Percentiles rank a stretch among this genome's conserved stretches.
These are phyloP conservation scores for Megamerina dolium DNA, from an alignment of 2,888 invertebrate species.

Conservation along the genomic window DNA sequence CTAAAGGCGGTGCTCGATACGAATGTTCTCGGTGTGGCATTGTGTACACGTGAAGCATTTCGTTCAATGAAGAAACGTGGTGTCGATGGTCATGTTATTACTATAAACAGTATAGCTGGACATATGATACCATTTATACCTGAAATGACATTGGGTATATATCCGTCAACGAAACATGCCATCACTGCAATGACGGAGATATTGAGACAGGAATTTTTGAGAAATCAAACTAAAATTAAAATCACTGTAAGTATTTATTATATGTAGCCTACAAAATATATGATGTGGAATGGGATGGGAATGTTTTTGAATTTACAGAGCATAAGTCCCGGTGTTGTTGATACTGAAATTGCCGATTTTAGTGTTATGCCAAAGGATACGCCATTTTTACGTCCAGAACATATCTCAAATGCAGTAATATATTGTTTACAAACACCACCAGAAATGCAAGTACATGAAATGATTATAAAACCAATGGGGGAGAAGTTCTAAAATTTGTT, in stretches of 20 bases:
- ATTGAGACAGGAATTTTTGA: slow-evolving; percentile 41
- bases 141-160: slow-evolving; percentile 32
- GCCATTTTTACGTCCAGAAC: slow-evolving; percentile 27
- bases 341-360: slow-evolving; percentile 30
- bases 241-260: slow-evolving; percentile 29
- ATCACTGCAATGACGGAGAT: slow-evolving; percentile 42
- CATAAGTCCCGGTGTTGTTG: slow-evolving; percentile 36
- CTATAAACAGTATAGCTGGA: slow-evolving; percentile 46
- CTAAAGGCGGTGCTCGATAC: slow-evolving; percentile 45
- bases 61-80: slow-evolving; percentile 48
- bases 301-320: slow-evolving; percentile 26
- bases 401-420: slow-evolving; percentile 35
- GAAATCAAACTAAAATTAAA: slow-evolving; percentile 30
- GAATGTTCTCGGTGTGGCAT: slow-evolving; percentile 48
- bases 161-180: slow-evolving; percentile 42
- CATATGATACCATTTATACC: slow-evolving; percentile 33
- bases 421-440: slow-evolving; percentile 37
- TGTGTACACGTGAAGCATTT: slow-evolving; percentile 51
- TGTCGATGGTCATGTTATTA: slow-evolving; percentile 51
- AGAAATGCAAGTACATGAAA: slow-evolving; percentile 36
- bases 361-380: slow-evolving; percentile 8
- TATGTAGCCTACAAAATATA: slow-evolving; percentile 27
- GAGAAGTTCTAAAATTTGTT: slow-evolving; percentile 16
- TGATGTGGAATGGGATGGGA: slow-evolving; percentile 16
- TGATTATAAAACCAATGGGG: slow-evolving; percentile 34